Evolutionary conservation across 1,140 invertebrate species (phyloP).

Genomic region (Drosophila athabasca): DNA sequence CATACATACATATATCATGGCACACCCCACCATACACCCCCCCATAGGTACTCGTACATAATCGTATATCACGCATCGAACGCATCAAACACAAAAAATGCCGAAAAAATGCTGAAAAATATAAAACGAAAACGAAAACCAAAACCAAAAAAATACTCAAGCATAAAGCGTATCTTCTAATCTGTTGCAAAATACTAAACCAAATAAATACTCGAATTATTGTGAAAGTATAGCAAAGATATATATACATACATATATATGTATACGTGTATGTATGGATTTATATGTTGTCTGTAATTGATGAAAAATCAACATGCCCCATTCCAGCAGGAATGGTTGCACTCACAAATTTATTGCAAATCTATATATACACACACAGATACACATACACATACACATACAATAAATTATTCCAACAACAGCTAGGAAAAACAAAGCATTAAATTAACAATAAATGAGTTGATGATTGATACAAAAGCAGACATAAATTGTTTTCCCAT

Average conservation of each 20-base stretch:
- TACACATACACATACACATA: slow-evolving; percentile 22
- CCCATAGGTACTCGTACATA: slow-evolving; percentile 25
- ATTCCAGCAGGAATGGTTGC: slow-evolving; percentile 2
- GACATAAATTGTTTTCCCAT: slow-evolving; percentile 40
- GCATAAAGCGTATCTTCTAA: slow-evolving; percentile 48
- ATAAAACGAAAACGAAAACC: slow-evolving; percentile 39
- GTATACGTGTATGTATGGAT: slow-evolving; percentile 39
- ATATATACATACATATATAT: slow-evolving; percentile 14
- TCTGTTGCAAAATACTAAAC: slow-evolving; percentile 65
- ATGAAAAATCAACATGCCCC: slow-evolving; percentile 1
- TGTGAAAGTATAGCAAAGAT: slow-evolving; percentile 62
- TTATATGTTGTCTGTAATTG: slow-evolving; percentile 70
- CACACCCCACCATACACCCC: slow-evolving; percentile 22
- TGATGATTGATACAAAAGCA: slow-evolving; percentile 77
- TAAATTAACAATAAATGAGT: slow-evolving; percentile 79
- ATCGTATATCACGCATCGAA: slow-evolving; percentile 49
- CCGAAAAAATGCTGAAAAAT: slow-evolving; percentile 54
- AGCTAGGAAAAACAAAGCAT: slow-evolving; percentile 36
- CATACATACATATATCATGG: slow-evolving; percentile 50
- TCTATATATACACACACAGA: slow-evolving; percentile 35
- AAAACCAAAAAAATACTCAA: slow-evolving; percentile 64
- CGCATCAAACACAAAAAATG: slow-evolving; percentile 21
- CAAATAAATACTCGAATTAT: slow-evolving; percentile 75
- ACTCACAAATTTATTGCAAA: slow-evolving; percentile 58
- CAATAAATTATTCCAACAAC: slow-evolving; percentile 59